These are phyloP conservation scores for Onthophagus taurus DNA, from an alignment of 1,140 invertebrate species.

Conservation along the genomic window DNA sequence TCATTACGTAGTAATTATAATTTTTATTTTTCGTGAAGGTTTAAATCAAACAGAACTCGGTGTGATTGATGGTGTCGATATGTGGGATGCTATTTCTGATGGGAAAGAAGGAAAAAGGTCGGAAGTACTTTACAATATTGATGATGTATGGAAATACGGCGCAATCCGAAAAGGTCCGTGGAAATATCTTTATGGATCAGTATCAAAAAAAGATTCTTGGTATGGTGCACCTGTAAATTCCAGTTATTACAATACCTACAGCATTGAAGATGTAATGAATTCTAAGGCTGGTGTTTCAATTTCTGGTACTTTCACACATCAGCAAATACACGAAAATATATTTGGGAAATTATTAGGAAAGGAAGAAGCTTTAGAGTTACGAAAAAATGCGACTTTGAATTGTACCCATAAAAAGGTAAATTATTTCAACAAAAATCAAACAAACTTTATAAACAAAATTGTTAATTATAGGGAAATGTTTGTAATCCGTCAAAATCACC, in stretches of 20 bases:
- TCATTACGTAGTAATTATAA: too few species aligned
- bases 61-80: constrained; percentile 56
- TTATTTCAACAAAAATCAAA: too few species aligned
- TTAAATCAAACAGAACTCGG: constrained; percentile 23
- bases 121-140: constrained; percentile 64
- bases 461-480: too few species aligned
- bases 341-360: too few species aligned
- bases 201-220: constrained; percentile 44
- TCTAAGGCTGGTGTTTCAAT: constrained; percentile 42
- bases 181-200: constrained; percentile 62
- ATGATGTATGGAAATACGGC: constrained; percentile 50
- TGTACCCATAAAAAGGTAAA: too few species aligned
- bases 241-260: constrained; percentile 31
- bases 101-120: constrained; percentile 43
- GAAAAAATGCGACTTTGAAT: too few species aligned
- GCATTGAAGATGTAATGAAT: constrained; percentile 39
- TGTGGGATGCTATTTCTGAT: constrained; percentile 55
- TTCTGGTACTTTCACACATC: constrained; percentile 37
- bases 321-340: constrained; percentile 37
- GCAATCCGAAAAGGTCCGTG: constrained; percentile 56
- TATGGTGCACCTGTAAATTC: constrained; percentile 47
- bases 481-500: constrained; percentile 44
- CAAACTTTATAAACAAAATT: too few species aligned
- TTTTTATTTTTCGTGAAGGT: too few species aligned
- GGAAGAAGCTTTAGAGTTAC: too few species aligned